Conservation (phyloP, 1,140 invertebrate species). For the Thaumetopoea pityocampa region DNA sequence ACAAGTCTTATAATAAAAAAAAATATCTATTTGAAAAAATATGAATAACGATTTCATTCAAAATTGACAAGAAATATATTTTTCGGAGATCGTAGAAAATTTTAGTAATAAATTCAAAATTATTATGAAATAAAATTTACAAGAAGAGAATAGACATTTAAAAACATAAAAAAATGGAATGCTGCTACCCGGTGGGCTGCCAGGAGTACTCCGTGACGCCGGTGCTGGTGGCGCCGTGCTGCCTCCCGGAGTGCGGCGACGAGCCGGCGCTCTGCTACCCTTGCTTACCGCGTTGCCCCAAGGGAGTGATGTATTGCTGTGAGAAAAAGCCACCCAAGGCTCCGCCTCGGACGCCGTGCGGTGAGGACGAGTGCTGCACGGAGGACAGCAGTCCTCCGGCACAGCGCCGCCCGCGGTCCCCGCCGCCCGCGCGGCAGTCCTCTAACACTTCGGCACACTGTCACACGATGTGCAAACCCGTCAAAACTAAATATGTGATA, state of each 20-base stretch:
- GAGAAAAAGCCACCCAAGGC: slow-evolving; percentile 28
- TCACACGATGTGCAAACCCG: slow-evolving; percentile 34
- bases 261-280: slow-evolving; percentile 34
- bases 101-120: too few species aligned
- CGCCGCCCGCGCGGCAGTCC: background rate
- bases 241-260: slow-evolving; percentile 33
- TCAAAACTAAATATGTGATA: slow-evolving; percentile 64
- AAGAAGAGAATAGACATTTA: slow-evolving; percentile 25
- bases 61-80: too few species aligned
- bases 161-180: slow-evolving; percentile 47
- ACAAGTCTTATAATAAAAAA: too few species aligned
- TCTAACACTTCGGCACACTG: slow-evolving; percentile 27
- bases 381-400: background rate
- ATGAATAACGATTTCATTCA: too few species aligned
- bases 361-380: slow-evolving; percentile 15
- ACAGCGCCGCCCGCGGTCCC: background rate
- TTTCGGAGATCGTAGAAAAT: too few species aligned
- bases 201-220: slow-evolving; percentile 48
- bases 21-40: too few species aligned
- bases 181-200: slow-evolving; percentile 41
- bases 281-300: slow-evolving; percentile 43
- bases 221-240: slow-evolving; percentile 32
- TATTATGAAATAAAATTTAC: too few species aligned
- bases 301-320: slow-evolving; percentile 35
- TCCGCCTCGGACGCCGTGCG: too few species aligned